A percentile compares a stretch with the other conserved stretches of the same genome.
Conservation (phyloP, 2,113 vertebrate genomes). For the Macrotis lagotis region DNA sequence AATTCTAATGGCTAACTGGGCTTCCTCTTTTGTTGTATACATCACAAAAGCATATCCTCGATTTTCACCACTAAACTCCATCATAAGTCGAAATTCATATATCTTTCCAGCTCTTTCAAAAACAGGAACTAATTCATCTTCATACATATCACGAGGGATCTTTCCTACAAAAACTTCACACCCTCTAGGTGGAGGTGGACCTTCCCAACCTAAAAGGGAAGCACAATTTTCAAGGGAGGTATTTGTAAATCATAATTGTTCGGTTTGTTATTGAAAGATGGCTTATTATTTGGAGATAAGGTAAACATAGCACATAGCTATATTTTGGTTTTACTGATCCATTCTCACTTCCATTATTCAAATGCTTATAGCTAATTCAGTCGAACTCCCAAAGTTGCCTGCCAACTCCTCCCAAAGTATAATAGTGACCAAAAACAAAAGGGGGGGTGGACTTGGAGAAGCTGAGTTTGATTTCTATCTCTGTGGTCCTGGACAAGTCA, state of each 20-base stretch:
- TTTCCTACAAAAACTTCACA: slow-evolving; percentile 99
- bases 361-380: slow-evolving; percentile 10
- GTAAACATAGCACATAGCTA: background rate
- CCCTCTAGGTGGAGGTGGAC: slow-evolving; percentile 93
- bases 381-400: slow-evolving; percentile 14
- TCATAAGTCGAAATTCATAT: slow-evolving; percentile 97
- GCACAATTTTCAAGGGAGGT: background rate
- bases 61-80: slow-evolving; percentile 98
- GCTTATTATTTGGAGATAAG: background rate
- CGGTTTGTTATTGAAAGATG: background rate
- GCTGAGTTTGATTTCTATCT: background rate
- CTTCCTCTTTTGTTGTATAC: slow-evolving; percentile 93
- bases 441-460: background rate
- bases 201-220: slow-evolving; percentile 91
- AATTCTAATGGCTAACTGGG: slow-evolving; percentile 91
- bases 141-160: slow-evolving; percentile 97
- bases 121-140: slow-evolving; percentile 94
- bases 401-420: background rate
- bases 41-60: slow-evolving; percentile 97
- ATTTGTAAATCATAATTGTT: background rate
- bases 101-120: slow-evolving; percentile 93
- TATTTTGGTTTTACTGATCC: background rate
- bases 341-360: background rate
- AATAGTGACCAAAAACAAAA: background rate
- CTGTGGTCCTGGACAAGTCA: background rate